Conservation (phyloP, 2,113 vertebrate species). For the Myanophis thanlyinensis region DNA sequence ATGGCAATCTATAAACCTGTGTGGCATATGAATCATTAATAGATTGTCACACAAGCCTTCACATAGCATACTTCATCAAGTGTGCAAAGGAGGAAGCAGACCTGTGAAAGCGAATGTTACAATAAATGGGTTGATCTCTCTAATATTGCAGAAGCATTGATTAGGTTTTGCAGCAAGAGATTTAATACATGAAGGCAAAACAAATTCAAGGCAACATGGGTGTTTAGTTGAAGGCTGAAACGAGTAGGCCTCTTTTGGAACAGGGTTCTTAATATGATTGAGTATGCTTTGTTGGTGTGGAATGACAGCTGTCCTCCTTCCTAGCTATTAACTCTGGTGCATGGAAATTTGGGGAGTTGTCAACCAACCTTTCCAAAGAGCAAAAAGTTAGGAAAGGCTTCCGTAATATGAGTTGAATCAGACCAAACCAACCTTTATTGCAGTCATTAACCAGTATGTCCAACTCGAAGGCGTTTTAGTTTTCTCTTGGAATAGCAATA, state of each 20-base stretch:
- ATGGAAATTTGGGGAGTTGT: neutral
- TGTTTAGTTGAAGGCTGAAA: neutral
- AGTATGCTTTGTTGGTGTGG: neutral
- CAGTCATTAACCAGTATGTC: neutral
- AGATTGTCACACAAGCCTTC: neutral
- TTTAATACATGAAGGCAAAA: neutral
- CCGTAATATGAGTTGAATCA: neutral
- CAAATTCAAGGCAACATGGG: neutral
- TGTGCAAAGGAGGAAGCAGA: neutral
- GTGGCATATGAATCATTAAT: neutral
- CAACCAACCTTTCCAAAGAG: neutral
- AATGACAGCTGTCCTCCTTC: neutral
- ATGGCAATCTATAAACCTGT: neutral
- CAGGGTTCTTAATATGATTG: neutral
- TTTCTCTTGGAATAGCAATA: neutral
- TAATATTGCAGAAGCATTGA: neutral
- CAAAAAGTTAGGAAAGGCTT: neutral
- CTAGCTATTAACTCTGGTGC: neutral
- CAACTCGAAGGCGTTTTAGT: neutral
- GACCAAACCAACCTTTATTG: neutral
- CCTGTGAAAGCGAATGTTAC: neutral
- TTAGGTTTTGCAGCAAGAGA: neutral
- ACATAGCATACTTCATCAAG: neutral
- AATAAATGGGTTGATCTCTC: neutral
- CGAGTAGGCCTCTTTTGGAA: neutral